These are phyloP conservation scores for Diloba caeruleocephala DNA, from an alignment of 2,888 invertebrate species.

Conservation along the genomic window DNA sequence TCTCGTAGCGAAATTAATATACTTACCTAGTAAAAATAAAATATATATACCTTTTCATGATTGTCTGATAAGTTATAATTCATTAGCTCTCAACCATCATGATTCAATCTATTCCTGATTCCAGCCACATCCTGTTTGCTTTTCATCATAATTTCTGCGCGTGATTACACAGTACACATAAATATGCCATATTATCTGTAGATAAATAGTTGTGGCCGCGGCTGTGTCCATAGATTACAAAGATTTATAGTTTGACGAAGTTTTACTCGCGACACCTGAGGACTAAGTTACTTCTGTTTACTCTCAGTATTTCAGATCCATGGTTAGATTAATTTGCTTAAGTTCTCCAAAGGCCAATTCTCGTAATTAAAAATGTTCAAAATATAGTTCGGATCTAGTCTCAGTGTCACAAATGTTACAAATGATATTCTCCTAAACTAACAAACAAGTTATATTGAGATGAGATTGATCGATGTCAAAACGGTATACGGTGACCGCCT, in stretches of 20 bases:
- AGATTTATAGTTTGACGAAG: constrained; percentile 18
- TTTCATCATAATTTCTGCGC: constrained; percentile 40
- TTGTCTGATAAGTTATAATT: constrained; percentile 15
- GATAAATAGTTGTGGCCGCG: constrained; percentile 42
- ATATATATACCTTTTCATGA: no score
- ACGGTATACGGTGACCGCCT: no score
- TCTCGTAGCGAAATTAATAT: no score
- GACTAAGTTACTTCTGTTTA: neutral
- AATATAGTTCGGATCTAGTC: no score
- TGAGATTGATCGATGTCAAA: no score
- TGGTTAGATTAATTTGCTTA: no score
- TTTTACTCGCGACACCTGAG: neutral
- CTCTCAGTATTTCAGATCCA: neutral
- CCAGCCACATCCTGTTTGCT: constrained; percentile 30
- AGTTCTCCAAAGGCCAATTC: no score
- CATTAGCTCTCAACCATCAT: constrained; percentile 23
- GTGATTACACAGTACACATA: constrained; percentile 35
- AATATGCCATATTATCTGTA: constrained; percentile 43
- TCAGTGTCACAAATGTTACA: no score
- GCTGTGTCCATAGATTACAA: constrained; percentile 19
- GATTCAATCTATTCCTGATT: constrained; percentile 34
- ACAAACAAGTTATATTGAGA: no score
- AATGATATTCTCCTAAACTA: no score
- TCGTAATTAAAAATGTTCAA: no score
- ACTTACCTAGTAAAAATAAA: no score